Base-by-base conservation (phyloP, 2,888 invertebrate species). In the Malacosoma neustria region DNA sequence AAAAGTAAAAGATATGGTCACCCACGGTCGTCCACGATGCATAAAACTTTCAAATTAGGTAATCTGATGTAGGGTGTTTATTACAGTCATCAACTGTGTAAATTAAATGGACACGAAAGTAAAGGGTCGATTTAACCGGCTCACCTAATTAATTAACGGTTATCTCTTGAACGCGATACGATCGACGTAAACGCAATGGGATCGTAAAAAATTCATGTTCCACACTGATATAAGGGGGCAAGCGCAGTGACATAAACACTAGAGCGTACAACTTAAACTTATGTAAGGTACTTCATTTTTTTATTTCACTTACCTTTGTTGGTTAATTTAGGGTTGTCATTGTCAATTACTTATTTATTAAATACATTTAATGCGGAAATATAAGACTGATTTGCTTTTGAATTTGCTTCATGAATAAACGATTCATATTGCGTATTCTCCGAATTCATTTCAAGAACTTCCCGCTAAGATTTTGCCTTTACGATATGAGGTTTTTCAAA, bases 121-220 rank as follows among this genome's bases (percentile, higher is more conserved):
- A 68, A 65, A 63, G 61, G 64, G 62, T 64, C 66, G 66, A 69
- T 67, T 67, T 67, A 63, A 59, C 56, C 50, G 55, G 54, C 57
- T 67, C 62, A 58, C 67, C 70, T 70, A 71, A 72, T 72, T 72
- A 72, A 72, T 72, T 70, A 70, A 62, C 54, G 65, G 62, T 72
- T 72, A 72, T 72, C 70, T 62, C 50, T 43, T 36, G 43, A 41
- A 38, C 37, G 51, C 52, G 50, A 59, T 63, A 57, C 57, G 65
- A 65, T 69, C 67, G 58, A 62, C 64, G 59, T 63, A 58, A 60
- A 56, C 56, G 68, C 64, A 58, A 61, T 63, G 65, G 58, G 62
- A 65, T 68, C 66, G 67, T 69, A 67, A 70, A 70, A 70, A 64
- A 22, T 22, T 22, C 22, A 22, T 22, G 22, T 22, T 6, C 4